These are phyloP conservation scores for Myotis planiceps DNA, from an alignment of 2,797 vertebrate species.

Conservation along the genomic window DNA sequence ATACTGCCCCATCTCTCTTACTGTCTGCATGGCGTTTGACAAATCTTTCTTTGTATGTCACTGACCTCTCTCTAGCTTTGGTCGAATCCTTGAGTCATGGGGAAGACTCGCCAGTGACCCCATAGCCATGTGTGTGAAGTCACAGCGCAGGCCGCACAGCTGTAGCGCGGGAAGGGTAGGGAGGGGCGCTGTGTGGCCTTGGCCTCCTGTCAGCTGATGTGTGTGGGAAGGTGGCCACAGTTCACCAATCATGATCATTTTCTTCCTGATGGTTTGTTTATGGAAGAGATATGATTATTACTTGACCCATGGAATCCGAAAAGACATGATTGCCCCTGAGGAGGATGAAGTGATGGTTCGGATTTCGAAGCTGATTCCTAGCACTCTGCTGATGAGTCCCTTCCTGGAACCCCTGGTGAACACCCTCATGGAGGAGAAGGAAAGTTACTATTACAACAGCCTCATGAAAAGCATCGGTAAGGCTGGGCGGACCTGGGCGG, in stretches of 20 bases:
- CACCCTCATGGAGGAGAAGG: slow-evolving; percentile 88
- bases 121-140: not conserved
- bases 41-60: not conserved
- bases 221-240: not conserved
- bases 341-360: slow-evolving; percentile 86
- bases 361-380: slow-evolving; percentile 87
- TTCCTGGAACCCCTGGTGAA: slow-evolving; percentile 77
- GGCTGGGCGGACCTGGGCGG: not conserved
- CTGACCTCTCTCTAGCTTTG: not conserved
- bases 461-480: slow-evolving; percentile 94
- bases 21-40: not conserved
- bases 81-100: not conserved
- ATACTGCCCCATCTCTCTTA: not conserved
- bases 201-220: not conserved
- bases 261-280: slow-evolving; percentile 47
- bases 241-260: not conserved
- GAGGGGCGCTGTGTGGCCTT: not conserved
- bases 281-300: slow-evolving; percentile 93
- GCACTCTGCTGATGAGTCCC: slow-evolving; percentile 68
- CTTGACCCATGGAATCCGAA: slow-evolving; percentile 87
- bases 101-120: not conserved
- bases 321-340: slow-evolving; percentile 89
- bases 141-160: not conserved
- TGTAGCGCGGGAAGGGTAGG: not conserved
- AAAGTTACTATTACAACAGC: slow-evolving; percentile 87